Conservation (phyloP, 2,888 invertebrate species). For the Cecidostiba fungosa region DNA sequence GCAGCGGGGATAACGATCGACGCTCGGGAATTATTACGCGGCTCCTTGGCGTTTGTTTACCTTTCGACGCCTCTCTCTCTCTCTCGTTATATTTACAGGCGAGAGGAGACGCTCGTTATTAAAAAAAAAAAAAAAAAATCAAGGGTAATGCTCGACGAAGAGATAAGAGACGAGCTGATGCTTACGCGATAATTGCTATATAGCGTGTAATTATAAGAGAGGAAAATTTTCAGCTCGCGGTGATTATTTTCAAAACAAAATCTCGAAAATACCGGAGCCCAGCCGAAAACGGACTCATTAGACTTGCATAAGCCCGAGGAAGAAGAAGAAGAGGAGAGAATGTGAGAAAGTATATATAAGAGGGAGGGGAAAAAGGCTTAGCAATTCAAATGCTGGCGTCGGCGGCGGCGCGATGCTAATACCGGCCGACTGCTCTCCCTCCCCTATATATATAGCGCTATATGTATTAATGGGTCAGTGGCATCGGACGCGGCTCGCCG, state of each 20-base stretch:
- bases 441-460: constrained; percentile 65
- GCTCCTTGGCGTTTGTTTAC: background rate
- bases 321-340: background rate
- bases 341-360: background rate
- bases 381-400: constrained; percentile 69
- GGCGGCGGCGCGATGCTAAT: constrained; percentile 35
- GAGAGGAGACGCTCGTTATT: background rate
- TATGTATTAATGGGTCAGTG: constrained; percentile 79
- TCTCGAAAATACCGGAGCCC: background rate
- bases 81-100: background rate
- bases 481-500: constrained; percentile 73
- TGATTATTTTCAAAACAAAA: background rate
- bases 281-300: constrained; percentile 47
- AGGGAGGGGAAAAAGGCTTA: constrained; percentile 60
- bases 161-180: no score
- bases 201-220: background rate
- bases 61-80: background rate
- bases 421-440: constrained; percentile 11
- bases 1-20: constrained; percentile 10
- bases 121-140: background rate
- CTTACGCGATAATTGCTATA: background rate
- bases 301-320: constrained; percentile 50
- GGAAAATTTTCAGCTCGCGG: background rate
- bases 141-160: background rate
- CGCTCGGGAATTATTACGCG: background rate